These are phyloP conservation scores for Gouania willdenowi DNA, from an alignment of 2,797 vertebrate species.

Conservation along the genomic window DNA sequence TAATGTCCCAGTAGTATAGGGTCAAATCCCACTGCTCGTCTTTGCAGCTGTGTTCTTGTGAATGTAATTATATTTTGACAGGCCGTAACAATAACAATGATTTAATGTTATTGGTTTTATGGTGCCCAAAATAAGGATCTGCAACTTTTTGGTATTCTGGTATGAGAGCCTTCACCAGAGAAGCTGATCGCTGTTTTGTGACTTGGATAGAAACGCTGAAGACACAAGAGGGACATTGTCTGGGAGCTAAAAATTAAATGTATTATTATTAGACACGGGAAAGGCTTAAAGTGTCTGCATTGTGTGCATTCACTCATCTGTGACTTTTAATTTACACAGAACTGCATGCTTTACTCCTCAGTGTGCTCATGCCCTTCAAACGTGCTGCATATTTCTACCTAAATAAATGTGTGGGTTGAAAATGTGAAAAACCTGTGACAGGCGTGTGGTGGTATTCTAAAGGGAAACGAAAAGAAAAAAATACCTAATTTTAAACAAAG, in stretches of 20 bases:
- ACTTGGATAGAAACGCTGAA: constrained; percentile 43
- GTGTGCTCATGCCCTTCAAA: background rate
- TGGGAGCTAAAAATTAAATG: constrained; percentile 37
- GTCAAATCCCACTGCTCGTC: too few species aligned
- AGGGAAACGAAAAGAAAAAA: background rate
- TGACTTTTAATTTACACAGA: background rate
- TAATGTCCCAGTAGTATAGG: too few species aligned
- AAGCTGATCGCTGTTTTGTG: constrained; percentile 54
- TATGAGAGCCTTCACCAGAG: constrained; percentile 40
- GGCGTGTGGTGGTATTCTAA: constrained; percentile 6
- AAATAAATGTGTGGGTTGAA: background rate
- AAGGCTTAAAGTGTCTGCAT: background rate
- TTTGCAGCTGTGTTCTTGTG: too few species aligned
- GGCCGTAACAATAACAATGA: too few species aligned
- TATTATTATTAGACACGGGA: constrained; percentile 16
- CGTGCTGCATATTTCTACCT: background rate
- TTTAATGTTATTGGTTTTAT: too few species aligned
- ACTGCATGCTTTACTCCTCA: background rate
- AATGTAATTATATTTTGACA: too few species aligned
- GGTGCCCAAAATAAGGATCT: too few species aligned
- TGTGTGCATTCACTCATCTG: background rate
- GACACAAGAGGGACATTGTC: constrained; percentile 37
- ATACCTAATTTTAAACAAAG: too few species aligned
- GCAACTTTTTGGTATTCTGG: constrained; percentile 54
- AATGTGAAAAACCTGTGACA: background rate